phyloP scores from a whole-genome alignment of 2,797 vertebrate genomes.

The Parauchenoglanis ngamensis region DNA sequence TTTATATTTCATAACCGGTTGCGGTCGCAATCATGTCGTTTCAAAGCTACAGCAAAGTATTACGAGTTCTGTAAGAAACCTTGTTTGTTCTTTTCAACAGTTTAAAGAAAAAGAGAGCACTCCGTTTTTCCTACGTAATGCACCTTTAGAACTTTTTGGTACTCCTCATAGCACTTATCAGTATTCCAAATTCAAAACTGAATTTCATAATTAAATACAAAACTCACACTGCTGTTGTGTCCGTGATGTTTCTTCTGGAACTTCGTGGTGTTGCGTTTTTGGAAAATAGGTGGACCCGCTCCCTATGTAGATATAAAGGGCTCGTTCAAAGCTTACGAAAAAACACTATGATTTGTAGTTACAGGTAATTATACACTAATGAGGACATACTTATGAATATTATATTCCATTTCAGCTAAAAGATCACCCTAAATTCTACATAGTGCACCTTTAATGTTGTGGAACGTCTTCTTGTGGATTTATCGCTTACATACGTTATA shows the following conservation, averaged over 20 bases:
- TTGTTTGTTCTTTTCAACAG: background rate
- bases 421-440: no score
- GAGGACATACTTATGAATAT: no score
- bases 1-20: slow-evolving; percentile 4
- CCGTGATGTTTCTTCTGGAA: background rate
- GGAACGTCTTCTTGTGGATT: background rate
- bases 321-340: no score
- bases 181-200: slow-evolving; percentile 22
- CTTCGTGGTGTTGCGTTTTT: background rate
- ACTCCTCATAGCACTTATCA: slow-evolving; percentile 17
- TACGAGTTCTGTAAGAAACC: background rate
- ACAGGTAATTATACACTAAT: no score
- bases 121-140: background rate
- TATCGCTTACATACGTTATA: background rate
- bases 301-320: no score
- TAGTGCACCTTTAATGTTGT: background rate
- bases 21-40: background rate
- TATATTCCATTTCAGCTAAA: no score
- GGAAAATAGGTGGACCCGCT: background rate
- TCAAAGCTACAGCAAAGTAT: background rate
- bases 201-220: slow-evolving; percentile 45
- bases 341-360: no score
- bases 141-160: slow-evolving; percentile 43
- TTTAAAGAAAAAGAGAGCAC: background rate
- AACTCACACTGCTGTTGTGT: slow-evolving; percentile 12